These are phyloP conservation scores for Muricea muricata DNA, from an alignment of 92 coral and sea anemone genomes.

Conservation along the genomic window DNA sequence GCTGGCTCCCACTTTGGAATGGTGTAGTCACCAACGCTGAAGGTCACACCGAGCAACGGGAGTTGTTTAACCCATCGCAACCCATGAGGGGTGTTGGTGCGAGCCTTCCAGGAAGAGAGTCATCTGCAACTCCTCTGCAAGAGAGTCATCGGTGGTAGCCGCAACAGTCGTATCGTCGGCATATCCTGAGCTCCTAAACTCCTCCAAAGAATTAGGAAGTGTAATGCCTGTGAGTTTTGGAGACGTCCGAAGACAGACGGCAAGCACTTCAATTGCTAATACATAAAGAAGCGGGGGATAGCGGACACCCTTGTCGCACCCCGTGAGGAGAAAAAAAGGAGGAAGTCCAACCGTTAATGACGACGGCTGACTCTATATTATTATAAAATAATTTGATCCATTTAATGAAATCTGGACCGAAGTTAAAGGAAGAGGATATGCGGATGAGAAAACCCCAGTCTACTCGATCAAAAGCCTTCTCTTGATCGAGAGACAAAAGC, in stretches of 20 bases:
- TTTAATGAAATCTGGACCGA: slow-evolving; percentile 14
- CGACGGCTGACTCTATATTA: not conserved
- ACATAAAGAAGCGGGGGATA: slow-evolving; percentile 10
- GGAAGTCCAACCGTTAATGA: not conserved
- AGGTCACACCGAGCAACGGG: slow-evolving; percentile 28
- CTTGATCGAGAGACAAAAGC: slow-evolving; percentile 20
- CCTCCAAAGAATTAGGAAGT: too few relatives aligned
- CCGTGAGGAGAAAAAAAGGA: not conserved
- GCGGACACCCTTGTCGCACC: slow-evolving; percentile 1
- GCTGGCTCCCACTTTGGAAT: slow-evolving; percentile 23
- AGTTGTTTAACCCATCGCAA: slow-evolving; percentile 45
- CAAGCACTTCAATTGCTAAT: not conserved
- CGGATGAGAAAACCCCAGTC: not conserved
- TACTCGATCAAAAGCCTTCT: not conserved
- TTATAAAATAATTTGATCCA: not conserved
- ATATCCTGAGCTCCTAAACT: too few relatives aligned
- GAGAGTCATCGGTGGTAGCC: too few relatives aligned
- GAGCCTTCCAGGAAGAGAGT: slow-evolving; percentile 41
- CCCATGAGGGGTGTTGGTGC: slow-evolving; percentile 49
- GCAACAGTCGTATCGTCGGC: too few relatives aligned
- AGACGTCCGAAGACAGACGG: too few relatives aligned
- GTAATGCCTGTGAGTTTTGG: too few relatives aligned
- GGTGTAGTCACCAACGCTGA: not conserved
- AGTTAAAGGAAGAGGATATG: not conserved
- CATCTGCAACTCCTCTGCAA: too few relatives aligned